phyloP scores from a whole-genome alignment of 2,113 vertebrate species.

The Grallaria varia region DNA sequence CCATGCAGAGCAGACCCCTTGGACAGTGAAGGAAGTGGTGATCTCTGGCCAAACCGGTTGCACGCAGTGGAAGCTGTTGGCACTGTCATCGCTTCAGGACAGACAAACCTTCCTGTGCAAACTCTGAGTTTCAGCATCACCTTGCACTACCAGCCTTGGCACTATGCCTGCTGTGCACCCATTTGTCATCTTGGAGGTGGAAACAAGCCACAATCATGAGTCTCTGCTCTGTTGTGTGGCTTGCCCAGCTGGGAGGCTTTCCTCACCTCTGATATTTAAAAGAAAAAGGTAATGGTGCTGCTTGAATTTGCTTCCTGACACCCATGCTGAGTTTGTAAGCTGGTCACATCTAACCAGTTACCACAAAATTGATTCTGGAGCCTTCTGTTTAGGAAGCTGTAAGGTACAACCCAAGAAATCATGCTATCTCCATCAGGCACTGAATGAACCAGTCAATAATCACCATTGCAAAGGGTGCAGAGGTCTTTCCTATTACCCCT shows the following conservation, averaged over 20 bases:
- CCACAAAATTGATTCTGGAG: constrained; percentile 44
- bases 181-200: background rate
- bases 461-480: background rate
- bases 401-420: background rate
- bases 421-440: background rate
- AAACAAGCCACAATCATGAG: background rate
- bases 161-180: background rate
- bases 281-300: background rate
- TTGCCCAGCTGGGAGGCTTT: background rate
- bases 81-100: background rate
- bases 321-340: constrained; percentile 31
- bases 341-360: constrained; percentile 25
- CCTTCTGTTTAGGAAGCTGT: constrained; percentile 18
- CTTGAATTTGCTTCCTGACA: background rate
- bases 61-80: background rate
- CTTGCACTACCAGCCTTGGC: background rate
- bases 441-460: background rate
- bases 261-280: background rate
- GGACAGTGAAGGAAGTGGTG: accelerated
- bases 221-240: background rate
- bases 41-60: background rate
- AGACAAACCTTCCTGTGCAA: background rate
- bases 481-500: background rate
- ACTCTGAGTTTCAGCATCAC: background rate
- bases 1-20: accelerated